Evolutionary conservation across 2,888 invertebrate genomes (phyloP), one percentile per base, ranked within the genome.

Genomic region (Meandrusa payeni): DNA sequence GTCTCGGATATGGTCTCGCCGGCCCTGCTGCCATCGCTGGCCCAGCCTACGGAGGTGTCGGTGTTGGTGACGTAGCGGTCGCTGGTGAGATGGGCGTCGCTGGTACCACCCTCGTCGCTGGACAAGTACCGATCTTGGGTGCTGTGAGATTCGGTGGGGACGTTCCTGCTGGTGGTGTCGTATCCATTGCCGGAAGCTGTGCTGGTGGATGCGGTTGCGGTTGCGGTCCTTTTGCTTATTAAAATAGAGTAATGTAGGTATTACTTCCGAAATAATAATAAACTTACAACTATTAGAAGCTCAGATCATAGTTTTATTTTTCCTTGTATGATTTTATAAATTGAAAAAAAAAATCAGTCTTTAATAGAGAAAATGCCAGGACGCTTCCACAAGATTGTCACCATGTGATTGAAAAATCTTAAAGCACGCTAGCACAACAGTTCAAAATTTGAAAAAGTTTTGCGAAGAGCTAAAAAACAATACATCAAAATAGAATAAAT

Each of bases 111-210:
- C 31, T 47, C 7, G 55, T 70, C 22, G 50, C 52, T 20, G 69
- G 69, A 17, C 54, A 57, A 24, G 61, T 69, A 6, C 68, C 67
- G 3, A 59, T 68, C 20, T 34, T 59, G 17, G 68, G 68, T 28
- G 55, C 54, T 9, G 65, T 70, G 1, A 34, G 24, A 36, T 23
- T 24, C 24, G 34, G 34, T 3, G 34, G 34, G 2, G 15, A 15
- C 23, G 50, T 60, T 15, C 57, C 51, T 2, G 61, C 61, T 23
- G 56, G 50, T 28, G 69, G 68, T 6, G 23, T 38, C 5, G 69
- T 67, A 12, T 49, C 61, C 32, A 60, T 68, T 27, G 34, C 52
- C 7, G 64, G 63, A 11, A 51, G 47, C 47, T 64, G 66, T 42
- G 54, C 49, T n/a, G 55, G 59, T 38, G 48, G 46, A 9, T 51